Conservation (phyloP, 2,113 vertebrate species). For the Scytalopus superciliaris region DNA sequence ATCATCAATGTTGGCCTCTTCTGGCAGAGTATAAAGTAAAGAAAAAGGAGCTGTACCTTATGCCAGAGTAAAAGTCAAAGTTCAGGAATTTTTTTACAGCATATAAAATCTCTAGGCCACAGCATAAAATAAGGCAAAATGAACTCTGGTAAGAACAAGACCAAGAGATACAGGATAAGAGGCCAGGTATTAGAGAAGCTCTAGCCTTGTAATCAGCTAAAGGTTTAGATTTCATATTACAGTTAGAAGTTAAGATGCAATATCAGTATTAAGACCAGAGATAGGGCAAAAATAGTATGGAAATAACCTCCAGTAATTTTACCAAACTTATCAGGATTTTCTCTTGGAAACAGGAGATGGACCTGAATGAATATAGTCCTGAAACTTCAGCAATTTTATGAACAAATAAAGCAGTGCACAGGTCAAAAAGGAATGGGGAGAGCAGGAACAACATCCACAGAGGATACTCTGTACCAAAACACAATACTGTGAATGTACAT, state of each 20-base stretch:
- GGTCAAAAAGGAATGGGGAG: neutral
- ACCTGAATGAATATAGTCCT: neutral
- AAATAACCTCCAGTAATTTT: neutral
- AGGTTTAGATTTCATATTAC: neutral
- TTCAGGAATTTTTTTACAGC: neutral
- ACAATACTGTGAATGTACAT: fast-evolving
- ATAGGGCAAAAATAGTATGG: neutral
- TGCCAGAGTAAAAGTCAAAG: neutral
- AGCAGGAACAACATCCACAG: fast-evolving
- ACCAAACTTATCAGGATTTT: neutral
- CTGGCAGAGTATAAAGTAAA: neutral
- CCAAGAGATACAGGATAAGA: neutral
- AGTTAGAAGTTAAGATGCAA: neutral
- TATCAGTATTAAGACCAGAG: neutral
- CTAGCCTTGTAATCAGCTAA: neutral
- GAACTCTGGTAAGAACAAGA: neutral
- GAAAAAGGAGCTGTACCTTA: neutral
- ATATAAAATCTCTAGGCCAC: neutral
- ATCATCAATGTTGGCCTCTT: neutral
- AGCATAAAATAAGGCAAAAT: neutral
- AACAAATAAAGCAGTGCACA: neutral
- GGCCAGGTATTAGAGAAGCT: neutral
- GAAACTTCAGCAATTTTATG: neutral
- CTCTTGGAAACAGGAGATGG: neutral
- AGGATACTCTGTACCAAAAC: neutral